Conservation (phyloP, 2,113 vertebrate genomes). For the Pungitius pungitius region DNA sequence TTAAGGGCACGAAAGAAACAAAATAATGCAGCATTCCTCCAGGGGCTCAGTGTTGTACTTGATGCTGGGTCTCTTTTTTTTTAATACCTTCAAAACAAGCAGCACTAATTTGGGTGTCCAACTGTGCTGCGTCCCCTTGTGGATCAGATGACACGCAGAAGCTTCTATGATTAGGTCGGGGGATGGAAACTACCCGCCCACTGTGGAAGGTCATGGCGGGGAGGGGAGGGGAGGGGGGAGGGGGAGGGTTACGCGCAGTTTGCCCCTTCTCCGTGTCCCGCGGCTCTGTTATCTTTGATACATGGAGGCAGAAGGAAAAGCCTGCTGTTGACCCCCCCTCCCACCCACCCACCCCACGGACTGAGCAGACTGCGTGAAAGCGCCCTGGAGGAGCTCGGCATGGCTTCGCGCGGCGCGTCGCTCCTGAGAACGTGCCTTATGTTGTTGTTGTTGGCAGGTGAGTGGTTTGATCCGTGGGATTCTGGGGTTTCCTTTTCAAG, state of each 20-base stretch:
- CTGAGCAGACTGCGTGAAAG: background rate
- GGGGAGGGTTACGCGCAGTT: slow-evolving; percentile 20
- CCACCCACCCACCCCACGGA: background rate
- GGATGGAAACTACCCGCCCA: slow-evolving; percentile 20
- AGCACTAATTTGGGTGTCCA: slow-evolving; percentile 45
- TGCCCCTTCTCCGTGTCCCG: slow-evolving; percentile 24
- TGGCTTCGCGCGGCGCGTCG: slow-evolving; percentile 42
- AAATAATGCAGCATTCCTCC: background rate
- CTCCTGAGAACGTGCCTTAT: slow-evolving; percentile 55
- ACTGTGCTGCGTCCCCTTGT: slow-evolving; percentile 56
- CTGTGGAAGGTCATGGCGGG: slow-evolving; percentile 46
- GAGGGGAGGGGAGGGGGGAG: background rate
- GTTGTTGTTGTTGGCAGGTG: slow-evolving; percentile 66
- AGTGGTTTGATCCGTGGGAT: slow-evolving; percentile 16
- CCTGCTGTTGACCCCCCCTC: slow-evolving; percentile 10
- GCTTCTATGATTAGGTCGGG: slow-evolving; percentile 45
- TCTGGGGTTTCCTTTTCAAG: background rate
- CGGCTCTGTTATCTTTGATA: background rate
- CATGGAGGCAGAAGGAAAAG: background rate
- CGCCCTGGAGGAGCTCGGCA: slow-evolving; percentile 19
- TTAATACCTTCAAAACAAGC: background rate
- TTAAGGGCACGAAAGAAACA: background rate
- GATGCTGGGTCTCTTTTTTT: background rate
- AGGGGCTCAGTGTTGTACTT: background rate
- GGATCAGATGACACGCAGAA: slow-evolving; percentile 63